Evolutionary conservation across 2,888 invertebrate genomes (phyloP).

Genomic region (Rapana venosa): DNA sequence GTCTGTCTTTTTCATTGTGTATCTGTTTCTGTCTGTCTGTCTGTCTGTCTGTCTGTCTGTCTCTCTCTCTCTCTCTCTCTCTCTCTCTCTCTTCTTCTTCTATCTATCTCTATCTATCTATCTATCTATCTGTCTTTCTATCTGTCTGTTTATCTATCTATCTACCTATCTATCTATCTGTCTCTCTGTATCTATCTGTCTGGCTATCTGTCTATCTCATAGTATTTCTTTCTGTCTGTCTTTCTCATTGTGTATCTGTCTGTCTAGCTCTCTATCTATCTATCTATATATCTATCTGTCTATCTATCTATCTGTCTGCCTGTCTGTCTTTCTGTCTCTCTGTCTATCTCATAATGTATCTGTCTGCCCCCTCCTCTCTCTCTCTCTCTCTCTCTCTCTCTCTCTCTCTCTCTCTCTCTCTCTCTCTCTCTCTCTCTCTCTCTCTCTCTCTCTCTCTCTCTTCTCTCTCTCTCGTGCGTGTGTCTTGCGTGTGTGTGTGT

Average conservation of each 20-base stretch:
- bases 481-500: too few species aligned
- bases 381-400: constrained; percentile 36
- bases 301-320: not conserved
- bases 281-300: not conserved
- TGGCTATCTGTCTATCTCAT: not conserved
- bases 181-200: not conserved
- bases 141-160: too few species aligned
- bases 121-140: not conserved
- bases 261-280: not conserved
- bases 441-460: constrained; percentile 10
- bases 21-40: too few species aligned
- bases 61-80: constrained; percentile 34
- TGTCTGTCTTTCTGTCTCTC: not conserved
- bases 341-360: not conserved
- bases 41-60: too few species aligned
- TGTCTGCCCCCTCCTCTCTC: too few species aligned
- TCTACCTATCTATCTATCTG: not conserved
- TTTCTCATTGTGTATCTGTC: not conserved
- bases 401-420: constrained; percentile 30
- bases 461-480: not conserved
- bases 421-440: constrained; percentile 24
- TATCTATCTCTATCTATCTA: constrained; percentile 23
- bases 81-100: constrained; percentile 28
- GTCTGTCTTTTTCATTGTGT: too few species aligned
- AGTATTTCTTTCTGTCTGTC: not conserved